phyloP scores from a whole-genome alignment of 2,113 vertebrate genomes.

The Polypterus senegalus region DNA sequence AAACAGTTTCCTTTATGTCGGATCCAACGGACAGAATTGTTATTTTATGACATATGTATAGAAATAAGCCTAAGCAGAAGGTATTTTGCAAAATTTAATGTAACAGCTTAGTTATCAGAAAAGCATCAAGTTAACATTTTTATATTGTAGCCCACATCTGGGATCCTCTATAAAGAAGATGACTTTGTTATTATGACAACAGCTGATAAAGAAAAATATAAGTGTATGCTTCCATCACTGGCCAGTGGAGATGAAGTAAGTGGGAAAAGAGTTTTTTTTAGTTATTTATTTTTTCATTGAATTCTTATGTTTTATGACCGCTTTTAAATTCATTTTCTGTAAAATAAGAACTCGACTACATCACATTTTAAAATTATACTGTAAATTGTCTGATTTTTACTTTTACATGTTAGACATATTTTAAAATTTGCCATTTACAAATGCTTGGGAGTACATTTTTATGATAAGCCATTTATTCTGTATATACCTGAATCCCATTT shows the following conservation, averaged over 20 bases:
- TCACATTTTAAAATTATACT: no score
- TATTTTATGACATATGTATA: no score
- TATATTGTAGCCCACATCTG: slow-evolving; percentile 62
- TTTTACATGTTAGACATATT: no score
- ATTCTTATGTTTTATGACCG: no score
- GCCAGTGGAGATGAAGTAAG: slow-evolving; percentile 67
- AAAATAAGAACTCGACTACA: no score
- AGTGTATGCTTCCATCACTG: slow-evolving; percentile 81
- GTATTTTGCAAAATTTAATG: background rate
- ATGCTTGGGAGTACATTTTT: no score
- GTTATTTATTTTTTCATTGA: no score
- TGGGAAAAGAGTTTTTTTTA: background rate
- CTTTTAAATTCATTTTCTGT: no score
- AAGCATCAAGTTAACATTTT: slow-evolving; percentile 8
- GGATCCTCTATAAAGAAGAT: slow-evolving; percentile 82
- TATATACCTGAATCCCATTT: no score
- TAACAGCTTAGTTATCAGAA: background rate
- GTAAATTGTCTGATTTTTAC: no score
- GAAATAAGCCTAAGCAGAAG: background rate
- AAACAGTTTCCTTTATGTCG: background rate
- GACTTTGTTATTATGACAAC: slow-evolving; percentile 96
- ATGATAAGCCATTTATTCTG: no score
- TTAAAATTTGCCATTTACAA: no score
- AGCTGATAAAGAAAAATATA: slow-evolving; percentile 86
- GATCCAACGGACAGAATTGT: background rate